These are phyloP conservation scores for Chaetophractus vellerosus DNA, from an alignment of 2,797 vertebrate genomes.

Conservation along the genomic window DNA sequence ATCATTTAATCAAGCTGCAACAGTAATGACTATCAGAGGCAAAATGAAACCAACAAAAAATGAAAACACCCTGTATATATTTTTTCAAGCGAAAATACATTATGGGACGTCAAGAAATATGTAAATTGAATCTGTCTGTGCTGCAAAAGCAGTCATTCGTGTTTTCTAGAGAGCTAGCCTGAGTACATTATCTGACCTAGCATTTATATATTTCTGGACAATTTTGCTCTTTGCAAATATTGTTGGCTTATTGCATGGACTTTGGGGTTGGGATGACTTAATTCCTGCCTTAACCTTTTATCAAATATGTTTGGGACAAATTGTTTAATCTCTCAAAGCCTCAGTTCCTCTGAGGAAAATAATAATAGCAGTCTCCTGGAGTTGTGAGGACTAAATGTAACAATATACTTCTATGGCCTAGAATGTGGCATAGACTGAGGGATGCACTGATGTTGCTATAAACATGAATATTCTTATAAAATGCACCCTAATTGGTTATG, in stretches of 20 bases:
- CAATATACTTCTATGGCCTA: not conserved
- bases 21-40: constrained; percentile 44
- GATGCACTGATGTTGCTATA: too few relatives aligned
- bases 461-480: not conserved
- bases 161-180: not conserved
- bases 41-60: constrained; percentile 64
- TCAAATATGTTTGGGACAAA: not conserved
- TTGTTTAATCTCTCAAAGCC: not conserved
- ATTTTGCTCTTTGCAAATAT: not conserved
- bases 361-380: not conserved
- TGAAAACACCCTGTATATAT: not conserved
- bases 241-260: not conserved
- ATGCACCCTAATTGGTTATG: not conserved
- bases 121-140: not conserved
- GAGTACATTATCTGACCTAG: not conserved
- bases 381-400: not conserved
- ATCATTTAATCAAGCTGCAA: constrained; percentile 73
- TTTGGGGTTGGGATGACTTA: not conserved
- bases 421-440: not conserved
- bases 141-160: not conserved
- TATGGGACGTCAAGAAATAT: not conserved
- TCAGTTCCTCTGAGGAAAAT: constrained; percentile 19
- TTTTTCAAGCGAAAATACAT: not conserved
- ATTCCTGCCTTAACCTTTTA: not conserved
- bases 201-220: not conserved